Percentiles rank a stretch among this genome's conserved stretches.
These are phyloP conservation scores for Circaetus gallicus DNA, from an alignment of 2,113 vertebrate species.

Conservation along the genomic window DNA sequence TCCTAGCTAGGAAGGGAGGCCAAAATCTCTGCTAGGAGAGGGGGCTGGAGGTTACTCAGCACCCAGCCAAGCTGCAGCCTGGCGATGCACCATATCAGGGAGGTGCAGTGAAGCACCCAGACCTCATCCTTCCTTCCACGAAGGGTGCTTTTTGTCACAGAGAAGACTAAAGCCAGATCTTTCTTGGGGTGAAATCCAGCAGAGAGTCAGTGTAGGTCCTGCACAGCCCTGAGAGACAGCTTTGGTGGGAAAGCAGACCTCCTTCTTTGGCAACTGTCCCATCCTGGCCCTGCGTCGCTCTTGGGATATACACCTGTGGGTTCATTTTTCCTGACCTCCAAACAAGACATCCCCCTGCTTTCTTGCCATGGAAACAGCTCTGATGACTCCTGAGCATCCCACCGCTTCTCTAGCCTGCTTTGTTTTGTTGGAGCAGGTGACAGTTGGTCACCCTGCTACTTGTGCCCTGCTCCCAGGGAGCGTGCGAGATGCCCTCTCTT, in stretches of 20 bases:
- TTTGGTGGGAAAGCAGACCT: not conserved
- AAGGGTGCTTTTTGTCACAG: not conserved
- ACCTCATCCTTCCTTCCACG: not conserved
- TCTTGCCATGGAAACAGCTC: not conserved
- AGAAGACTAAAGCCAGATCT: not conserved
- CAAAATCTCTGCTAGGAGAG: not conserved
- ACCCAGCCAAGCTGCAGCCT: not conserved
- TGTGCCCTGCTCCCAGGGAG: accelerated
- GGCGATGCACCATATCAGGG: not conserved
- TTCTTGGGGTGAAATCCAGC: not conserved
- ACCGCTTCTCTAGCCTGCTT: not conserved
- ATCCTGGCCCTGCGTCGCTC: accelerated
- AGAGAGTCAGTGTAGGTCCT: not conserved
- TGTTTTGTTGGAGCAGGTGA: not conserved
- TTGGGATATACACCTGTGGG: not conserved
- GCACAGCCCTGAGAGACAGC: not conserved
- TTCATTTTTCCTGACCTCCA: not conserved
- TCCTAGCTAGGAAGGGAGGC: not conserved
- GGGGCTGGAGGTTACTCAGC: not conserved
- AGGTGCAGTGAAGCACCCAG: not conserved
- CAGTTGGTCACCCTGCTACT: not conserved
- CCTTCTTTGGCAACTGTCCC: not conserved
- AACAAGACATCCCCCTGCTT: not conserved
- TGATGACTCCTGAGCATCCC: not conserved
- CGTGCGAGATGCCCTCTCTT: accelerated